Evolutionary conservation across 2,888 invertebrate species (phyloP).

Genomic region (Ectobius pallidus): DNA sequence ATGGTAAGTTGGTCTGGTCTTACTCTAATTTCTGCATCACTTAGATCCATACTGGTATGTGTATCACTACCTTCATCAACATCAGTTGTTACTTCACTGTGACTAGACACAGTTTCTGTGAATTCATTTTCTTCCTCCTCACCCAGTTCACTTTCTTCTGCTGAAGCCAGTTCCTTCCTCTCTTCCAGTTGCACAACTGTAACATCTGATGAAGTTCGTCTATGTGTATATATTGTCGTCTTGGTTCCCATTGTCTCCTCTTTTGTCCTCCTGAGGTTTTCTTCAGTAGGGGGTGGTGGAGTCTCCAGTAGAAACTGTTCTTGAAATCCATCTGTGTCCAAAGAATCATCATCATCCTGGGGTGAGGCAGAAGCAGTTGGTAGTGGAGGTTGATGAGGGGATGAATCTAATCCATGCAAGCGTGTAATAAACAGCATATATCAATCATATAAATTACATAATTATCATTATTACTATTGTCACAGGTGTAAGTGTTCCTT

Average conservation of each 20-base stretch:
- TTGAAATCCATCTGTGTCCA: constrained; percentile 62
- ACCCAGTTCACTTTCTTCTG: constrained; percentile 41
- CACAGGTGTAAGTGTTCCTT: constrained; percentile 27
- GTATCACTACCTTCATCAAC: constrained; percentile 43
- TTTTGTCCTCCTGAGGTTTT: constrained; percentile 29
- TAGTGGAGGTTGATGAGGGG: constrained; percentile 22
- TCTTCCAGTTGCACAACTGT: constrained; percentile 13
- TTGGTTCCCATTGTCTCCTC: constrained; percentile 33
- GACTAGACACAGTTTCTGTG: constrained; percentile 34
- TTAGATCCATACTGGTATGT: constrained; percentile 29
- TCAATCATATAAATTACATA: constrained; percentile 1
- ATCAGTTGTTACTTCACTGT: constrained; percentile 40
- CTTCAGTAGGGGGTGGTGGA: constrained; percentile 50
- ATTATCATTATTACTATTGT: constrained; percentile 37
- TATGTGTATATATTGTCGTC: constrained; percentile 41
- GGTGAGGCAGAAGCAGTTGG: constrained; percentile 57
- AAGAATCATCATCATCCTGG: constrained; percentile 61
- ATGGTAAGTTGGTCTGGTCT: constrained; percentile 25
- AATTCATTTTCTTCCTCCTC: constrained; percentile 42
- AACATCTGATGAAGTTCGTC: constrained; percentile 38
- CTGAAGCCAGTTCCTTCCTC: constrained; percentile 41
- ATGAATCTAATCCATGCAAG: constrained; percentile 32
- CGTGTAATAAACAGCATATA: constrained; percentile 45
- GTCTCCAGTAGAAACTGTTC: constrained; percentile 59
- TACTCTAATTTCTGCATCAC: constrained; percentile 25